Conservation (phyloP, 2,113 vertebrate genomes). For the Dryoscopus gambensis region DNA sequence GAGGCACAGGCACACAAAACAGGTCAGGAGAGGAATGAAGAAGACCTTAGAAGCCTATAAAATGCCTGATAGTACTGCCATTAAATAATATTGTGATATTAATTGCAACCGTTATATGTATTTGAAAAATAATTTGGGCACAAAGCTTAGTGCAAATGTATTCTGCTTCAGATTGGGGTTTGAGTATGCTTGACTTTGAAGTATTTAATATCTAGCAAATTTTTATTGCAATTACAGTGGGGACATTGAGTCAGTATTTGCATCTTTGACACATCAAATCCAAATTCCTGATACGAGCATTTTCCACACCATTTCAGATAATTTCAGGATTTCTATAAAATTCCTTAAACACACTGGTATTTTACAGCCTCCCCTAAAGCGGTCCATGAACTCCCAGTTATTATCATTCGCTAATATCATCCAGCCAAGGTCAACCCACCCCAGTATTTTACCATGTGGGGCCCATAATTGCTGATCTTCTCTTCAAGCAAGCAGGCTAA, state of each 20-base stretch:
- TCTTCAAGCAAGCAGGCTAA: background rate
- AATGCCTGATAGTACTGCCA: background rate
- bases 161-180: background rate
- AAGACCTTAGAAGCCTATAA: background rate
- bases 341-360: background rate
- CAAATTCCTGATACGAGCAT: background rate
- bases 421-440: background rate
- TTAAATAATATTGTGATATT: background rate
- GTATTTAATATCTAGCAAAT: background rate
- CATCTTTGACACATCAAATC: background rate
- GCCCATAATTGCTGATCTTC: background rate
- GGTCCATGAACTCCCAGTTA: background rate
- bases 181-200: background rate
- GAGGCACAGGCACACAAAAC: background rate
- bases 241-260: background rate
- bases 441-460: slow-evolving; percentile 16
- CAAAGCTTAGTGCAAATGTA: background rate
- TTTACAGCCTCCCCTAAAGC: background rate
- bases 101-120: background rate
- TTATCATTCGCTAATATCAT: background rate
- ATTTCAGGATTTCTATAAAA: background rate
- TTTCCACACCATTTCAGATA: background rate
- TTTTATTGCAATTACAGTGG: background rate
- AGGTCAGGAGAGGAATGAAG: background rate
- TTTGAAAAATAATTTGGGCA: background rate